These are phyloP conservation scores for Metalampra italica DNA, from an alignment of 2,888 invertebrate genomes.

Conservation along the genomic window DNA sequence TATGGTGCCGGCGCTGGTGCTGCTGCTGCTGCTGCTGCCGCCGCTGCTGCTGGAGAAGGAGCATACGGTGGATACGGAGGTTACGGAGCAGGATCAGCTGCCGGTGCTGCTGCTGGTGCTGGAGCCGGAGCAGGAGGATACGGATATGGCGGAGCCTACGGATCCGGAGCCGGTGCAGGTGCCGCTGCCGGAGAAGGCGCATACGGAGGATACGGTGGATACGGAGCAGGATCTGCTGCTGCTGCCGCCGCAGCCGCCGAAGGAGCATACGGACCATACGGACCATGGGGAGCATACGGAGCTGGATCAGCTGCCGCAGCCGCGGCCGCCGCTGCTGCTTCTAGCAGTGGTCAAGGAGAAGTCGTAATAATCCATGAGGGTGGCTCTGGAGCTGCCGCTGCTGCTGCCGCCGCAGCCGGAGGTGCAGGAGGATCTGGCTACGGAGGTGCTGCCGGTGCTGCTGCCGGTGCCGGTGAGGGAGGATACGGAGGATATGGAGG, in stretches of 20 bases:
- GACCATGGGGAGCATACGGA: constrained; percentile 4
- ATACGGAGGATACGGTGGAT: background rate
- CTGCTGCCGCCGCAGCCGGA: constrained; percentile 3
- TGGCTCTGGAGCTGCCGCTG: constrained; percentile 8
- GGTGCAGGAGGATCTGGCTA: background rate
- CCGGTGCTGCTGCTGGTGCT: background rate
- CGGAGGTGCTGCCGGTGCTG: no score
- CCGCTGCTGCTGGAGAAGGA: background rate
- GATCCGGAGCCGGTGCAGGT: background rate
- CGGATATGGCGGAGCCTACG: background rate
- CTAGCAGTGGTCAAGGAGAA: constrained; percentile 11
- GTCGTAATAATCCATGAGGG: constrained; percentile 12
- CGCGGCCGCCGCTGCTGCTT: constrained; percentile 9
- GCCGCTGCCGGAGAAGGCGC: background rate
- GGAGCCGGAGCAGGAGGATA: background rate
- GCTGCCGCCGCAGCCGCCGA: background rate
- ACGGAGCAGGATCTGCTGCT: background rate
- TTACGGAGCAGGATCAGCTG: background rate
- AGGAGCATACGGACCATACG: constrained; percentile 2
- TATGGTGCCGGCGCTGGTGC: constrained; percentile 6
- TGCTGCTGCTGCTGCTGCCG: constrained; percentile 7
- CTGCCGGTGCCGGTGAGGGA: no score
- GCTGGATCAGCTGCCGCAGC: background rate
- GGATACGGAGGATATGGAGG: constrained; percentile 1
- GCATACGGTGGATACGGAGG: background rate